Evolutionary conservation across 1,140 invertebrate genomes (phyloP), one percentile per base, ranked within the genome.

Genomic region (Neoseiulus cucumeris): DNA sequence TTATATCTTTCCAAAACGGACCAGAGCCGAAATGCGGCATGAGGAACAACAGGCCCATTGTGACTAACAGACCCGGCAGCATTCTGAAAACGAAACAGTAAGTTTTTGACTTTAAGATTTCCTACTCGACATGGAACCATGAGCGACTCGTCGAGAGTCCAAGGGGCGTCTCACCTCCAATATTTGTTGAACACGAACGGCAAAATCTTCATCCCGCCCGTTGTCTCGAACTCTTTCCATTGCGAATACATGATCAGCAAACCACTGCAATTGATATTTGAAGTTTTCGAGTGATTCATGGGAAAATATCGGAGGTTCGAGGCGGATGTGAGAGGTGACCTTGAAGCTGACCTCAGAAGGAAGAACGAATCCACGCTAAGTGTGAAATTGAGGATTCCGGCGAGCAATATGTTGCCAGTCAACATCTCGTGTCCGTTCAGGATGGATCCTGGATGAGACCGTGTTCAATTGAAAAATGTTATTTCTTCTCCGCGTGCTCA

Each of bases 11-110:
- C 69, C 70, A 73, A 7, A 71, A 64, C 0, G 75, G 75, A 7
- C 74, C 74, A 29, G 69, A 68, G 2, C 67, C 69, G 1, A 71
- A 39, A 64, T 74, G 72, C 1, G 66, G 71, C 55, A 67, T 25
- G 2, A 59, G 22, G 51, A 59, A 59, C 9, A 59, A 20, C 14
- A 59, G 25, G 6, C 51, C 22, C 51, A 59, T 18, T n/a, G 51
- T 59, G 22, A 33, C 51, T 9, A 59, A 29, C 6, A 59, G 51
- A 25, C 51, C 51, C 14, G 51, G 51, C n/a, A 59, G 51, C 51
- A 59, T 59, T 59, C 51, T 59, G 51, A 17, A 59, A 17, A 59
- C 14, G 45, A 20, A 47, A 47, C 20, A 44, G 42, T n/a, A 44
- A 12, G n/a, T n/a, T 44, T n/a, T n/a, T n/a, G n/a, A n/a, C n/a